These are phyloP conservation scores for Sisyra nigra DNA, from an alignment of 2,888 invertebrate genomes.

Conservation along the genomic window DNA sequence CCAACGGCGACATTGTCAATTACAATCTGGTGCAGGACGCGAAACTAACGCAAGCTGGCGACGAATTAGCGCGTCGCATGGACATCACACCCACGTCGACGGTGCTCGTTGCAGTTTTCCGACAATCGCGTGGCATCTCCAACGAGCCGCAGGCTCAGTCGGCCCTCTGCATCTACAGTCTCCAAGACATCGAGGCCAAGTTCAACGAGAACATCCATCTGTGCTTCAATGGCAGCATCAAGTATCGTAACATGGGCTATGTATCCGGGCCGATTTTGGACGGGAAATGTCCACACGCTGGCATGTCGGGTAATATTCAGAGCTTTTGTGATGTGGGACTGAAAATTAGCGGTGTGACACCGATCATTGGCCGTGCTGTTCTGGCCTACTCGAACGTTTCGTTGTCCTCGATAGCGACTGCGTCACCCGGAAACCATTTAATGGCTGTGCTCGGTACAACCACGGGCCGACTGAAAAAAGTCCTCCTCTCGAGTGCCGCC, in stretches of 20 bases:
- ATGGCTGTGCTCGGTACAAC: constrained; percentile 87
- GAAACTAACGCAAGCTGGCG: constrained; percentile 68
- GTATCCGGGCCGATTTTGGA: constrained; percentile 83
- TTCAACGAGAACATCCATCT: constrained; percentile 95
- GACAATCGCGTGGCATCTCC: constrained; percentile 75
- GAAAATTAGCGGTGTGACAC: constrained; percentile 79
- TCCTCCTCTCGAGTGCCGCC: constrained; percentile 48
- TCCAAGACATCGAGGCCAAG: constrained; percentile 78
- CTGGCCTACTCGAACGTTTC: constrained; percentile 66
- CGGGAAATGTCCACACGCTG: constrained; percentile 77
- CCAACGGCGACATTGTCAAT: constrained; percentile 36
- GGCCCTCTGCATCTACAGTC: constrained; percentile 83
- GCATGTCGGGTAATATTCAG: constrained; percentile 76
- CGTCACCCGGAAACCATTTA: constrained; percentile 80
- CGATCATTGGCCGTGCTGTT: constrained; percentile 61
- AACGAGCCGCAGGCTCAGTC: constrained; percentile 71
- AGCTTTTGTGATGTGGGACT: constrained; percentile 86
- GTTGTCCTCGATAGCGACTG: constrained; percentile 70
- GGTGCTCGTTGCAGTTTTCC: constrained; percentile 76
- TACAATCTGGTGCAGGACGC: constrained; percentile 92
- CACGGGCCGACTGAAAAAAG: constrained; percentile 75
- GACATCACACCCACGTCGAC: constrained; percentile 66
- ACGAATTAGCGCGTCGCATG: constrained; percentile 64
- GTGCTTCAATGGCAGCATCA: constrained; percentile 91
- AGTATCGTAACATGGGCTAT: constrained; percentile 81